Conservation (phyloP, 2,113 vertebrate genomes). For the Scomber colias region DNA sequence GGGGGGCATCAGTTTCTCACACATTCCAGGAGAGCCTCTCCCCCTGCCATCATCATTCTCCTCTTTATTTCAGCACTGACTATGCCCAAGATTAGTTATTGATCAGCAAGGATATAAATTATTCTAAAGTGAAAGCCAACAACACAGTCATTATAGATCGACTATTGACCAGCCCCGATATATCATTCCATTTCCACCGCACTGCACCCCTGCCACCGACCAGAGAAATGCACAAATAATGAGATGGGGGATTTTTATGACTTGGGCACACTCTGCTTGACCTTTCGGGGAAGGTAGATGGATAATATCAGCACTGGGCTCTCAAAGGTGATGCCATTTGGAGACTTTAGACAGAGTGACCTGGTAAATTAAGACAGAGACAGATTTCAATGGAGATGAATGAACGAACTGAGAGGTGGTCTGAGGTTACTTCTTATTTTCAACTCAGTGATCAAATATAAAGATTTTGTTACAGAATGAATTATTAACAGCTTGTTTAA, state of each 20-base stretch:
- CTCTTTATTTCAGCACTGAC: conserved; percentile 85
- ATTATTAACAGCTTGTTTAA: background rate
- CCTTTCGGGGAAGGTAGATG: conserved; percentile 73
- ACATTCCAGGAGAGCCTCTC: conserved; percentile 65
- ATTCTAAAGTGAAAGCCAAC: conserved; percentile 86
- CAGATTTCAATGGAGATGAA: conserved; percentile 48
- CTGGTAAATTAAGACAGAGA: conserved; percentile 53
- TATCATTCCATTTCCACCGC: conserved; percentile 77
- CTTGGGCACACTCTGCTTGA: conserved; percentile 76
- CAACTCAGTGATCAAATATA: conserved; percentile 22
- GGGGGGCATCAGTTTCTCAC: conserved; percentile 55
- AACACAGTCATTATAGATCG: conserved; percentile 83
- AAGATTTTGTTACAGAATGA: conserved; percentile 17
- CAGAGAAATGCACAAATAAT: conserved; percentile 80
- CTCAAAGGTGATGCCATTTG: conserved; percentile 46
- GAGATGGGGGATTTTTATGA: conserved; percentile 79
- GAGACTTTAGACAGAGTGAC: conserved; percentile 52
- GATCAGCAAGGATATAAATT: conserved; percentile 85
- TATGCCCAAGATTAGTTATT: conserved; percentile 87
- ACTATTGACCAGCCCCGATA: conserved; percentile 79
- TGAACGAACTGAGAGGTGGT: background rate
- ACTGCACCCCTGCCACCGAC: conserved; percentile 65
- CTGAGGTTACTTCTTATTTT: conserved; percentile 26
- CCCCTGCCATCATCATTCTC: conserved; percentile 80
- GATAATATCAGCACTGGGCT: conserved; percentile 61